These are phyloP conservation scores for Megamerina dolium DNA, from an alignment of 2,888 invertebrate species.

Conservation along the genomic window DNA sequence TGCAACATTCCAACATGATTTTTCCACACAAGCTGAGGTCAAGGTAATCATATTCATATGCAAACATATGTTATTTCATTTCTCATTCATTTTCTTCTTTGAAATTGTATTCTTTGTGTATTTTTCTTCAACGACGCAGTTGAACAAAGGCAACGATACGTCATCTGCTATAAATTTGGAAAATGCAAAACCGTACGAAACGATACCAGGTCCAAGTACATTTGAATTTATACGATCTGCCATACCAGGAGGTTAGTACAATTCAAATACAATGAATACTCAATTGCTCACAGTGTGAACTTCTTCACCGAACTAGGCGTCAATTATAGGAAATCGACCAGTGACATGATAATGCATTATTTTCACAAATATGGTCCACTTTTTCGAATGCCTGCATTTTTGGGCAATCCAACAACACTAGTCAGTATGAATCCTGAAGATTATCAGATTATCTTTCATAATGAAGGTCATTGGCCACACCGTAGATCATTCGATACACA, in stretches of 20 bases:
- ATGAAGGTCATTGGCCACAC: slow-evolving; percentile 50
- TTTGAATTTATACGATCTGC: slow-evolving; percentile 28
- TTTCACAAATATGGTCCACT: slow-evolving; percentile 44
- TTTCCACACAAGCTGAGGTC: background rate
- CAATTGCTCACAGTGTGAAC: background rate
- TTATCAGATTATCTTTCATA: slow-evolving; percentile 49
- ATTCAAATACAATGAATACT: background rate
- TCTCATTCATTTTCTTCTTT: no score
- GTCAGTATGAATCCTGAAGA: slow-evolving; percentile 52
- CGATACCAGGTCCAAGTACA: slow-evolving; percentile 36
- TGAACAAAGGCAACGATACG: background rate
- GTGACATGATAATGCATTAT: slow-evolving; percentile 27
- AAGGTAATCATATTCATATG: background rate
- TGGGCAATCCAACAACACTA: slow-evolving; percentile 37
- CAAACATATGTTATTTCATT: no score
- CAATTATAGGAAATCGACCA: slow-evolving; percentile 20
- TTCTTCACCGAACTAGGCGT: slow-evolving; percentile 21
- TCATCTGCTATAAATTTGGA: slow-evolving; percentile 13
- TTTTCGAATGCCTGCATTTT: slow-evolving; percentile 45
- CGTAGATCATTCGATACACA: slow-evolving; percentile 46
- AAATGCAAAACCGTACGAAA: slow-evolving; percentile 32
- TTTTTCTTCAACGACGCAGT: no score
- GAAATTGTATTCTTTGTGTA: no score
- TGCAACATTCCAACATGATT: no score
- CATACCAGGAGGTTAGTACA: slow-evolving; percentile 35